Conservation (phyloP, 2,113 vertebrate species). For the Pampusana beccarii region DNA sequence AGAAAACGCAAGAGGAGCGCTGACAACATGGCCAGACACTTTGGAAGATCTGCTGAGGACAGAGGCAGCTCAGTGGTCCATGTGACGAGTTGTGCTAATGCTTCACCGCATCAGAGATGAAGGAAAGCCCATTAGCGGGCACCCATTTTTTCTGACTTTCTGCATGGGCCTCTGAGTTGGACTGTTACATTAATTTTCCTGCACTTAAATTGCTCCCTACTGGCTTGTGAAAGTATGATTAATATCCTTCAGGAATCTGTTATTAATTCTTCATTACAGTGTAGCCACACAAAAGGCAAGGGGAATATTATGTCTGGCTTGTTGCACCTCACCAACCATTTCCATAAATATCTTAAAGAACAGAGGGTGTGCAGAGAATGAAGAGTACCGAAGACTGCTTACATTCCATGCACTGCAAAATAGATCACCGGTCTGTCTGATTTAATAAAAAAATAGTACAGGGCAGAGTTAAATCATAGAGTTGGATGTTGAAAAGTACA, state of each 20-base stretch:
- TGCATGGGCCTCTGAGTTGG: neutral
- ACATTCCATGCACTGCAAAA: constrained; percentile 29
- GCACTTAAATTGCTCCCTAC: constrained; percentile 48
- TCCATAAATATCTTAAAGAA: constrained; percentile 69
- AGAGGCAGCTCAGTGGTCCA: neutral
- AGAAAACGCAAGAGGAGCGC: neutral
- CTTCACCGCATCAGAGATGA: rapidly evolving
- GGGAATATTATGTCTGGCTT: constrained; percentile 68
- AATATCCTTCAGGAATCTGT: constrained; percentile 64
- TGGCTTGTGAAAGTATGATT: constrained; percentile 61
- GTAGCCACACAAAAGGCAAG: constrained; percentile 53
- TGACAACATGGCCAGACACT: neutral
- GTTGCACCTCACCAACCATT: constrained; percentile 68
- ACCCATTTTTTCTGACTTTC: neutral
- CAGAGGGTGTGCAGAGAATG: constrained; percentile 53
- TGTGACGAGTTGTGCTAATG: rapidly evolving
- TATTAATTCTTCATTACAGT: constrained; percentile 71
- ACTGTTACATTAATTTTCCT: constrained; percentile 20
- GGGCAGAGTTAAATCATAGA: constrained; percentile 41
- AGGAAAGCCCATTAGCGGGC: neutral
- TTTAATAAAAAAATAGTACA: constrained; percentile 35
- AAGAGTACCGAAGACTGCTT: constrained; percentile 32
- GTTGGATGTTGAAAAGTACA: constrained; percentile 14
- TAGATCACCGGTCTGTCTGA: constrained; percentile 43
- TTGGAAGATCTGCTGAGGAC: neutral